Base-by-base conservation (phyloP, 2,113 vertebrate species). In the Alexandromys fortis region DNA sequence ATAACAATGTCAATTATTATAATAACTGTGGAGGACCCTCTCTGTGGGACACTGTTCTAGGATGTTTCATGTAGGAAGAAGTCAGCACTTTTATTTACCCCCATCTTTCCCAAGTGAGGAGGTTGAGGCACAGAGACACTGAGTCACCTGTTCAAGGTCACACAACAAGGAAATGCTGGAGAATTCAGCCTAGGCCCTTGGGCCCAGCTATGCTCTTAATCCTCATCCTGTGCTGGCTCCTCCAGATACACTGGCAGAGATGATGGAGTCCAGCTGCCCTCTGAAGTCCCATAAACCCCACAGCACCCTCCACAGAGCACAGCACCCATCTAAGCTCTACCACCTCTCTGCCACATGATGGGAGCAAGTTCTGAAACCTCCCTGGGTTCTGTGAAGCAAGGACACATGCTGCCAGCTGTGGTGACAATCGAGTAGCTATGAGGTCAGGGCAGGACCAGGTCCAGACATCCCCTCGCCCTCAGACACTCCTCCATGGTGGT, bases 381-480 rank as follows among this genome's bases (percentile, higher is more conserved):
- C 35, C 17, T 58, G 76, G 67, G 55, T 30, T 55, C 61, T 77
- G 22, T 26, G 35, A 77, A 68, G 85, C 2, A 33, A 72, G 83
- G 83, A 38, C 7, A 3, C 0, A 1, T 45, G 42, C 3, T 52
- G 33, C 33, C 1, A 33, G 52, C 33, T 0, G n/a, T 16, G 58
- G 21, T 21, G 52, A 65, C 1, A 45, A 26, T 8, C 6, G 5
- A 4, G 28, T 1, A 11, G 86, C 17, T 1, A 13, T 7, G 26
- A 9, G 73, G 12, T 81, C 4, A 42, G 35, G 89, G 21, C n/a
- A 42, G 75, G 55, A 45, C 33, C 1, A 5, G 22, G 12, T 81
- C 7, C 45, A 30, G 89, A 16, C n/a, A 12, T 45, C 8, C 11
- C 45, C 28, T 12, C 1, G 21, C 65, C 45, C 28, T 7, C 63